Base-by-base conservation (phyloP, 2,113 vertebrate genomes). In the Oryzias melastigma region DNA sequence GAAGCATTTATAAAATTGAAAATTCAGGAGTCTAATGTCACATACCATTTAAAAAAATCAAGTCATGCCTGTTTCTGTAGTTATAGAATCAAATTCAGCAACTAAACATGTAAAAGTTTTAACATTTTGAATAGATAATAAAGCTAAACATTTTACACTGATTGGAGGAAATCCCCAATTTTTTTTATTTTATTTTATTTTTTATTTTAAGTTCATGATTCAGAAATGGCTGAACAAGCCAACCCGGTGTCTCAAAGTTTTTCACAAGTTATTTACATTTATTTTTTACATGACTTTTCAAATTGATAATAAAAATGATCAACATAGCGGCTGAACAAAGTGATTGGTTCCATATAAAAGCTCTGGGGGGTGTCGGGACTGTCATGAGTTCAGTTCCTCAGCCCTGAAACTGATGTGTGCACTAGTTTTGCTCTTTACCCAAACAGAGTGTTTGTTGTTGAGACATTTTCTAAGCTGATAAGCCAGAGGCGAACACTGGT, bases 371-470 rank as follows among this genome's bases (percentile, higher is more conserved):
- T 71, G 72, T 73, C n/a, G 20, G 16, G 27, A 0, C 52, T 45
- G 62, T 41, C 50, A 87, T 70, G 81, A 71, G 87, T 67, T 72
- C 48, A 17, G 2, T 45, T 69, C 52, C 19, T 41, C 48, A 58
- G 48, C 63, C 16, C 61, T 65, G 71, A 61, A 79, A 25, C 63
- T 7, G 35, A 62, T 48, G 48, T 52, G 52, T 52, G 71, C 49
- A 58, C 47, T 24, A 67, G 61, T 69, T 50, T 29, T 50, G 53
- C 41, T 59, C 68, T 67, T 47, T 52, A 56, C 59, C 54, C 40
- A 67, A 66, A 90, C 83, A 89, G 79, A 83, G 59, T 68, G 75
- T 77, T 87, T 88, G 82, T 89, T 91, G 86, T 88, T 82, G 60
- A 72, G 69, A 45, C 69, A 64, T 84, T 86, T 60, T 51, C 65